These are phyloP conservation scores for Pseudococcus viburni DNA, from an alignment of 2,888 invertebrate genomes.

Conservation along the genomic window DNA sequence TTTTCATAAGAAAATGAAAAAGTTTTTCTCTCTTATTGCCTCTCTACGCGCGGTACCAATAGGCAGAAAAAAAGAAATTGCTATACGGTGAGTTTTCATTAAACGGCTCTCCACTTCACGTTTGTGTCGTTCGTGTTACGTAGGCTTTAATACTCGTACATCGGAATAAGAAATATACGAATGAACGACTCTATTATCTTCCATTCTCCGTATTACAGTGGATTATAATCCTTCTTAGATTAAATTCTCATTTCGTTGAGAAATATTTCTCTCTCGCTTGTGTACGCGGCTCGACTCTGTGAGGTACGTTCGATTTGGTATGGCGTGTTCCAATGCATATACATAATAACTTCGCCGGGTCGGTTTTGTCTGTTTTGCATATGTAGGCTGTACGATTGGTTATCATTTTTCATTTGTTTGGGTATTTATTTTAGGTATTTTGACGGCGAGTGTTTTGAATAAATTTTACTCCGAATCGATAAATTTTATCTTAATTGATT, in stretches of 20 bases:
- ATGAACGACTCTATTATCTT: conserved; percentile 63
- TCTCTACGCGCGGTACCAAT: conserved; percentile 46
- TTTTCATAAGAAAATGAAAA: conserved; percentile 58
- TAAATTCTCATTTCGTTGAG: conserved; percentile 63
- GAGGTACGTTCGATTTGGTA: not conserved
- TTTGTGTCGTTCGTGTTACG: conserved; percentile 54
- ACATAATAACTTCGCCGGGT: not conserved
- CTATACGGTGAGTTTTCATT: conserved; percentile 53
- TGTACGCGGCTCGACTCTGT: not conserved
- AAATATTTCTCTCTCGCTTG: not conserved
- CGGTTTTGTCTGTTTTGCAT: conserved; percentile 19
- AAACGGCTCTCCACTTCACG: conserved; percentile 49
- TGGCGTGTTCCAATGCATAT: not conserved
- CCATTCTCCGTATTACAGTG: conserved; percentile 53
- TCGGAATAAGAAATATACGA: conserved; percentile 57
- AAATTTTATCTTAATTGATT: no score
- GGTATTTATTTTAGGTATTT: not conserved
- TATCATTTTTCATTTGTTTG: not conserved
- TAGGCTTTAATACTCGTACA: conserved; percentile 49
- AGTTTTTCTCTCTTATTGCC: conserved; percentile 54
- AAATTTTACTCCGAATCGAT: no score
- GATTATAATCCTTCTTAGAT: conserved; percentile 63
- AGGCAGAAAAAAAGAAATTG: conserved; percentile 45
- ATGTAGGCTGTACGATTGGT: not conserved
- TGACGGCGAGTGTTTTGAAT: no score